phyloP scores from a whole-genome alignment of 2,888 invertebrate genomes.

The Agrochola litura region DNA sequence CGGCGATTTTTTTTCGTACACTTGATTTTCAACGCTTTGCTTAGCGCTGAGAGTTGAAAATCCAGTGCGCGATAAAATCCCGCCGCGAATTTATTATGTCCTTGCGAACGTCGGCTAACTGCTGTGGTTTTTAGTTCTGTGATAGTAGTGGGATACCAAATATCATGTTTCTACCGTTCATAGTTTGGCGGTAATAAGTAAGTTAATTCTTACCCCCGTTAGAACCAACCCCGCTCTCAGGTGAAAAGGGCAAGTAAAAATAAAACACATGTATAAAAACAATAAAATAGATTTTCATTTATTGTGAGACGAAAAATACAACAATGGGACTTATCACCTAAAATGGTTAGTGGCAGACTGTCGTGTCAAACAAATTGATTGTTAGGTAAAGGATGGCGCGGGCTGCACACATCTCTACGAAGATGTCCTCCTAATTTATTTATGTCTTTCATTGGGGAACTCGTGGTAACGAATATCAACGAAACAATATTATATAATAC shows the following conservation, averaged over 20 bases:
- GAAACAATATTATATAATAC: slow-evolving; percentile 84
- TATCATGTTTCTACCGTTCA: neutral
- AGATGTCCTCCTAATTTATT: slow-evolving; percentile 82
- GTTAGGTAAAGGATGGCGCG: slow-evolving; percentile 74
- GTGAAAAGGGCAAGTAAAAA: slow-evolving; percentile 70
- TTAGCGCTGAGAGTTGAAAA: too few relatives aligned
- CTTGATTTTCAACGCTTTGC: too few relatives aligned
- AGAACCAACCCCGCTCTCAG: neutral
- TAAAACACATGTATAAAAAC: slow-evolving; percentile 88
- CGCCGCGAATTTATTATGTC: too few relatives aligned
- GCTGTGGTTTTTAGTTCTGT: too few relatives aligned
- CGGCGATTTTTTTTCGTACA: too few relatives aligned
- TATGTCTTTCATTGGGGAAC: slow-evolving; percentile 90
- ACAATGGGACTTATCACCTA: slow-evolving; percentile 91
- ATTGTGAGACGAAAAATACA: slow-evolving; percentile 91
- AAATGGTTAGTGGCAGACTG: slow-evolving; percentile 90
- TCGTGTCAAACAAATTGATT: slow-evolving; percentile 87
- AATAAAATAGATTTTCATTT: slow-evolving; percentile 91
- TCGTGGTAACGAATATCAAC: slow-evolving; percentile 89
- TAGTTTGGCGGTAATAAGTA: neutral
- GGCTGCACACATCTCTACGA: slow-evolving; percentile 61
- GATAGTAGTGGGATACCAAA: neutral
- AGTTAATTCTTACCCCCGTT: neutral
- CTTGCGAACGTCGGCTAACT: neutral
- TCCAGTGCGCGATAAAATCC: too few relatives aligned